These are phyloP conservation scores for Xanthorhoe designata DNA, from an alignment of 2,888 invertebrate genomes.

Conservation along the genomic window DNA sequence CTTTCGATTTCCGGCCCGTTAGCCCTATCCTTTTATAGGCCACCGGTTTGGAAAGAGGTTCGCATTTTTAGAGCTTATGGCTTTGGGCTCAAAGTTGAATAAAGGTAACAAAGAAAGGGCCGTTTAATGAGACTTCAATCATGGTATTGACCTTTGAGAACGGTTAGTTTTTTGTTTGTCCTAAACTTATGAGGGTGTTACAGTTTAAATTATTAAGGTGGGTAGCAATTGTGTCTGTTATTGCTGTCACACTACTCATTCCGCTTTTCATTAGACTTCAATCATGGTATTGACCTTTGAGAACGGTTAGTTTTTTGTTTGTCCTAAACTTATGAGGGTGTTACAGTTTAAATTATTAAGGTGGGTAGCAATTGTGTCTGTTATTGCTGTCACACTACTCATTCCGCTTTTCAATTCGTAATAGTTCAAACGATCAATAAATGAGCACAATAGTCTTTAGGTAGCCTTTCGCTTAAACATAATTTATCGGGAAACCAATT, in stretches of 20 bases:
- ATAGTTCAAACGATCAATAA: conserved; percentile 1
- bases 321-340: conserved; percentile 13
- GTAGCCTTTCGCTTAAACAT: background rate
- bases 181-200: conserved; percentile 16
- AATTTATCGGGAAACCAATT: background rate
- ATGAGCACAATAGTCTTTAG: background rate
- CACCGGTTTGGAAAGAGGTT: conserved; percentile 30
- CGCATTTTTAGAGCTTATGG: conserved; percentile 27
- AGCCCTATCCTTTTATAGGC: conserved; percentile 29
- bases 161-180: conserved; percentile 19
- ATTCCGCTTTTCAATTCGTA: background rate
- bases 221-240: conserved; percentile 1
- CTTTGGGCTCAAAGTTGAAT: conserved; percentile 26
- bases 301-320: conserved; percentile 21
- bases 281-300: conserved; percentile 16
- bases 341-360: conserved; percentile 12
- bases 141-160: conserved; percentile 16
- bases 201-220: conserved; percentile 7
- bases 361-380: conserved; percentile 1
- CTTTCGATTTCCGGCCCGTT: conserved; percentile 38
- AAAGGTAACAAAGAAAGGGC: conserved; percentile 24
- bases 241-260: conserved; percentile 1
- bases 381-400: conserved; percentile 4
- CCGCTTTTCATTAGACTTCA: conserved; percentile 5
- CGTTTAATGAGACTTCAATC: conserved; percentile 27